These are phyloP conservation scores for Pandion haliaetus DNA, from an alignment of 2,113 vertebrate species.

Conservation along the genomic window DNA sequence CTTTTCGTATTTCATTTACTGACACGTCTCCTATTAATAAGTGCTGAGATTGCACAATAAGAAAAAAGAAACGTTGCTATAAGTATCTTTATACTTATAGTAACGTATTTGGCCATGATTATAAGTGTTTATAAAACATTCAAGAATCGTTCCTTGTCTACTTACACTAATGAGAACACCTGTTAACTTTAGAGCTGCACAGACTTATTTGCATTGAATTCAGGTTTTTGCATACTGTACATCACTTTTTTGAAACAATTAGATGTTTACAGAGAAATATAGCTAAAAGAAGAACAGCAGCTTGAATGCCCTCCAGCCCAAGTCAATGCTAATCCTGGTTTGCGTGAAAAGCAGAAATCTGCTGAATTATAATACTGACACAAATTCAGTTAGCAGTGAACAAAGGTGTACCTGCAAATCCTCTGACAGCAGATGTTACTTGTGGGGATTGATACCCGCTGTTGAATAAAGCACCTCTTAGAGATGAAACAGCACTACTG, in stretches of 20 bases:
- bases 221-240: slow-evolving; percentile 74
- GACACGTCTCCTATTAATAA: slow-evolving; percentile 65
- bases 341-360: slow-evolving; percentile 69
- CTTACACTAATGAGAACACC: slow-evolving; percentile 82
- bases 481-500: slow-evolving; percentile 28
- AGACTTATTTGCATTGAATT: slow-evolving; percentile 78
- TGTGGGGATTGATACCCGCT: slow-evolving; percentile 33
- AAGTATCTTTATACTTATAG: slow-evolving; percentile 66
- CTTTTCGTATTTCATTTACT: slow-evolving; percentile 52
- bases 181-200: slow-evolving; percentile 74
- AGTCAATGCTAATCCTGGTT: slow-evolving; percentile 70
- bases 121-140: slow-evolving; percentile 79
- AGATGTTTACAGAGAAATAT: slow-evolving; percentile 81
- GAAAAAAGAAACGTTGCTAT: slow-evolving; percentile 52
- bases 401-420: slow-evolving; percentile 63
- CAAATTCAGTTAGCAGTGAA: slow-evolving; percentile 60
- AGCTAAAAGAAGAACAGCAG: slow-evolving; percentile 72
- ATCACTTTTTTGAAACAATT: slow-evolving; percentile 79
- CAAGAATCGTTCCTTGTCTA: slow-evolving; percentile 78
- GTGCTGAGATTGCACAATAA: slow-evolving; percentile 65
- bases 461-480: slow-evolving; percentile 27
- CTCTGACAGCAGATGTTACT: slow-evolving; percentile 50
- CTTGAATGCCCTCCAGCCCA: slow-evolving; percentile 73
- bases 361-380: slow-evolving; percentile 64
- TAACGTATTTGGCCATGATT: slow-evolving; percentile 71